Conservation (phyloP, 2,797 vertebrate species). For the Hyperoplus immaculatus region DNA sequence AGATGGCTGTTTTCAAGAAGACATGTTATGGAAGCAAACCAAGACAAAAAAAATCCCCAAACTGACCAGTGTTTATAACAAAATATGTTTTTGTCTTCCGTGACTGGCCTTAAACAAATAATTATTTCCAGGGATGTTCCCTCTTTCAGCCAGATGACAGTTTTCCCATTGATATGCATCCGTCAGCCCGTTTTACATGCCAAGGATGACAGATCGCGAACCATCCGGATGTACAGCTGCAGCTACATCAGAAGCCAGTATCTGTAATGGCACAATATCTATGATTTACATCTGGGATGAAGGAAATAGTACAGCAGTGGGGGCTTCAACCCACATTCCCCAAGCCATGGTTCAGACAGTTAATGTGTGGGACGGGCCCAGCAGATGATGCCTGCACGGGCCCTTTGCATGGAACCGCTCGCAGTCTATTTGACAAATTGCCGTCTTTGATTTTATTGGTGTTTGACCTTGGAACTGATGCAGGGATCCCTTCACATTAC, state of each 20-base stretch:
- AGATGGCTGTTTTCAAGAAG: too few relatives aligned
- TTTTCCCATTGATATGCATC: slow-evolving; percentile 28
- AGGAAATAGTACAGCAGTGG: slow-evolving; percentile 21
- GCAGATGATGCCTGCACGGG: slow-evolving; percentile 64
- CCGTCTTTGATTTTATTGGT: slow-evolving; percentile 80
- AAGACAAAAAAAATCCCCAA: too few relatives aligned
- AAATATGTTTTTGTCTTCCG: not conserved
- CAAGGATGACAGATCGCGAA: slow-evolving; percentile 56
- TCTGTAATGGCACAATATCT: slow-evolving; percentile 41
- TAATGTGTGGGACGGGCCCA: slow-evolving; percentile 27
- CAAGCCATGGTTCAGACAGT: not conserved
- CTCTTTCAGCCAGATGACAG: slow-evolving; percentile 15
- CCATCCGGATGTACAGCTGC: slow-evolving; percentile 54
- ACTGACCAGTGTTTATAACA: too few relatives aligned
- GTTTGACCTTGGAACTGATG: slow-evolving; percentile 78
- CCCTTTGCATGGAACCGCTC: slow-evolving; percentile 29
- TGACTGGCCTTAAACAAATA: slow-evolving; percentile 39
- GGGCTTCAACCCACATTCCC: slow-evolving; percentile 23
- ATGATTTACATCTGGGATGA: slow-evolving; percentile 63
- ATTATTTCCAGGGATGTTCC: slow-evolving; percentile 41
- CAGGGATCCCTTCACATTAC: slow-evolving; percentile 65
- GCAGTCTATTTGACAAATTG: slow-evolving; percentile 76
- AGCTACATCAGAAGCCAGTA: slow-evolving; percentile 55
- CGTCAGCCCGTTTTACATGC: slow-evolving; percentile 18
- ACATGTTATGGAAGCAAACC: too few relatives aligned